Evolutionary conservation across 2,888 invertebrate species (phyloP), one percentile per base, ranked within the genome.

Genomic region (Fragum whitleyi): DNA sequence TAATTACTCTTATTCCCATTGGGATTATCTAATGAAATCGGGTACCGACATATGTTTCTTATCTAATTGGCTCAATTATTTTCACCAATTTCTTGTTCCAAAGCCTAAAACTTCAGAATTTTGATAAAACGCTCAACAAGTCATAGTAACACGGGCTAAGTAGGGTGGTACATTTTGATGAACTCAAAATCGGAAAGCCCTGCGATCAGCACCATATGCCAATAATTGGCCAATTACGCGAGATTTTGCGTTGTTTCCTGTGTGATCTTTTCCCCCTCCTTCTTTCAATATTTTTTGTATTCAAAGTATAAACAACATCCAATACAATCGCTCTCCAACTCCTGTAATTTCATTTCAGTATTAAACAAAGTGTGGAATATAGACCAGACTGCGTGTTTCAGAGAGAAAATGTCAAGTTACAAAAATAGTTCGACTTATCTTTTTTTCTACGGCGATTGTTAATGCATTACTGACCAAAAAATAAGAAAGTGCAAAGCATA

Each of bases 221-320:
- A 65, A 39, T 65, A 65, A 65, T 65, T 65, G 65, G 42, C 26
- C 23, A 65, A 65, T 65, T 65, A 65, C 65, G 65, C 65, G 65
- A 65, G 65, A 65, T 21, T 42, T 23, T 42, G 42, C 42, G 65
- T 42, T 65, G 9, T 65, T 29, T 65, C 65, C 65, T 36, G 65
- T 36, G 65, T 42, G 42, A 36, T 57, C n/a, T 42, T 65, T 16
- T 19, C 26, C 14, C 11, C 39, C 62, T 39, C 29, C 62, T 19
- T 65, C 42, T 42, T 65, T 65, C 21, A 42, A 65, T 23, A 42
- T 23, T 65, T 19, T 7, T 14, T n/a, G n/a, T n/a, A 62, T 32
- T 32, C 62, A 62, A 62, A 32, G 62, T 32, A 62, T 62, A n/a
- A 62, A 36, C 28, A 57, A 23, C 23, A 57, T 57, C 57, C 57